These are phyloP conservation scores for Dasyornis broadbenti DNA, from an alignment of 2,113 vertebrate genomes.

Conservation along the genomic window DNA sequence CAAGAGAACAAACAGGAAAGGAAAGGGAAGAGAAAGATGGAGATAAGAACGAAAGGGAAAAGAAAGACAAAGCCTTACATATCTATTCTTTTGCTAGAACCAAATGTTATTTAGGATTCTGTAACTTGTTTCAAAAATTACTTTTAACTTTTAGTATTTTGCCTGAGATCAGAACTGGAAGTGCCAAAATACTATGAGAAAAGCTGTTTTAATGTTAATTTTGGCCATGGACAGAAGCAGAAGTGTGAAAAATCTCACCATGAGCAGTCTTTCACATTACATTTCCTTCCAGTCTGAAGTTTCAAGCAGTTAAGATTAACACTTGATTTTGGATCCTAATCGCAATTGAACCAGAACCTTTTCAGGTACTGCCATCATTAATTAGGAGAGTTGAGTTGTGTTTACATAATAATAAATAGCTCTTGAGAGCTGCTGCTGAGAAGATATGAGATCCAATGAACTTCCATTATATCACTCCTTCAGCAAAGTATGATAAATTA, in stretches of 20 bases:
- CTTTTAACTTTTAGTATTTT: neutral
- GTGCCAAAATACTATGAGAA: neutral
- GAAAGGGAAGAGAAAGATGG: neutral
- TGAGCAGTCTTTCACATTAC: neutral
- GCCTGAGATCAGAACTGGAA: neutral
- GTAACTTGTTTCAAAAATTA: neutral
- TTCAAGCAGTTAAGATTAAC: neutral
- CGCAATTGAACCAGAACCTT: neutral
- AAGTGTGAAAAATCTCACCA: slow-evolving; percentile 25
- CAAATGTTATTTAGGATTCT: neutral
- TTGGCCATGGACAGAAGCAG: neutral
- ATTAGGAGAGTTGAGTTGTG: neutral
- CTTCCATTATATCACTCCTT: neutral
- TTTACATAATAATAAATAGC: slow-evolving; percentile 13
- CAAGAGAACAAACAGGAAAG: neutral
- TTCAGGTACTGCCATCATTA: neutral
- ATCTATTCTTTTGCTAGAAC: neutral
- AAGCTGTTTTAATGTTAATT: slow-evolving; percentile 29
- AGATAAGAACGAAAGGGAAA: neutral
- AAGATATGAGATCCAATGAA: neutral
- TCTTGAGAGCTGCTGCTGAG: neutral
- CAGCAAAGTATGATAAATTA: slow-evolving; percentile 7
- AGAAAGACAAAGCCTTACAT: neutral
- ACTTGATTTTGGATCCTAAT: neutral
- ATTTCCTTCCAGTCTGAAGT: slow-evolving; percentile 9